Base-by-base conservation (phyloP, 2,888 invertebrate species). In the Eupelmus urozonus region DNA sequence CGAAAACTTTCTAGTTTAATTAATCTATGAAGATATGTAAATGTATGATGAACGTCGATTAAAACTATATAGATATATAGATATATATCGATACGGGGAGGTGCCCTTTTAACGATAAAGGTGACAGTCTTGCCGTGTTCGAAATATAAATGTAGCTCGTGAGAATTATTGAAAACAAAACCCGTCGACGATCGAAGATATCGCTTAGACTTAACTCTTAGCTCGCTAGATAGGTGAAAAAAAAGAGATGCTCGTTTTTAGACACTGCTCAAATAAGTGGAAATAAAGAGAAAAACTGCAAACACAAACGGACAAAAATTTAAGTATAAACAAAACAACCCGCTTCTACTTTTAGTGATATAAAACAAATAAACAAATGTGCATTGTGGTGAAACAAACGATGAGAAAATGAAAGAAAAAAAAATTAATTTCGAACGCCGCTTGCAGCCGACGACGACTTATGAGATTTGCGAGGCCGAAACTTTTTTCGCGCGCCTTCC, bases 241-340 rank as follows among this genome's bases (percentile, higher is more conserved):
- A 29, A 20, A 29, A 71, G 51, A 78, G 82, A 83, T 81, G 79
- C 79, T 82, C 83, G 84, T 85, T 83, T 83, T 77, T 85, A 85
- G 84, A 84, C 76, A 13, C 85, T 85, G 86, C 84, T 85, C 86
- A 86, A 84, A 83, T 83, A 84, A 83, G 80, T 81, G 81, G 16
- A 45, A 45, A 45, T 13, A 45, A 45, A 16, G 45, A 45, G 13
- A 45, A 45, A 45, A 82, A 80, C 45, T 45, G 45, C 18, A 55
- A 5, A 42, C 42, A 59, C 7, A 16, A 69, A n/a, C 3, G 49
- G 23, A 70, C 42, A 42, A 34, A 16, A 29, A 59, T 59, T 11
- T 13, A 71, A 20, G 20, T 23, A 29, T n/a, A n/a, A 20, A 55
- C 0, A 29, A 72, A 53, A 45, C 20, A 27, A 75, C 42, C 45